Evolutionary conservation across 64 coral and sea anemone genomes (phyloP).

Genomic region (Porites australiensis): DNA sequence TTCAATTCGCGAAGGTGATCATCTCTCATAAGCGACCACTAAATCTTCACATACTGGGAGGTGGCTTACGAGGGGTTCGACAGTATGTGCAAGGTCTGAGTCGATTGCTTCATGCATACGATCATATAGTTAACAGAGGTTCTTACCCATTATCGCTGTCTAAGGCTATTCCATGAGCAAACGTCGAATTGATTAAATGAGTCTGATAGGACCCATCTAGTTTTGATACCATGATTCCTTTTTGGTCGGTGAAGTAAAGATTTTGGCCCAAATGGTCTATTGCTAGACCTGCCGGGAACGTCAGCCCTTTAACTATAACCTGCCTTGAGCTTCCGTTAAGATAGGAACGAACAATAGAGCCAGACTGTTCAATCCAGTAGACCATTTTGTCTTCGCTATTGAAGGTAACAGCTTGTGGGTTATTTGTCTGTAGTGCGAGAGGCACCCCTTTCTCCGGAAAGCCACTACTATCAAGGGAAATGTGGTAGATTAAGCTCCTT

Average conservation of each 20-base stretch:
- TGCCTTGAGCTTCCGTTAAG: constrained; percentile 47
- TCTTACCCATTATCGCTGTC: constrained; percentile 36
- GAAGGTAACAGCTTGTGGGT: neutral
- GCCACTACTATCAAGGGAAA: neutral
- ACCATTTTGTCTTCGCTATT: neutral
- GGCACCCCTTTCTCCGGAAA: neutral
- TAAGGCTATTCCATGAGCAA: constrained; percentile 19
- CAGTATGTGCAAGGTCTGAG: no score
- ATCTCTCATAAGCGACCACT: no score
- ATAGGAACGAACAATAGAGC: constrained; percentile 26
- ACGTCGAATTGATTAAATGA: neutral
- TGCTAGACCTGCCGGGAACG: constrained; percentile 3
- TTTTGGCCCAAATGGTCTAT: constrained; percentile 46
- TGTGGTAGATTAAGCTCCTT: neutral
- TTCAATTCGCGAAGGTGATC: no score
- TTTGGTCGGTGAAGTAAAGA: constrained; percentile 21
- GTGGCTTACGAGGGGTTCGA: no score
- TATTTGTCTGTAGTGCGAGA: neutral
- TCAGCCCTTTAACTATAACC: neutral
- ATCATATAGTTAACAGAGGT: neutral
- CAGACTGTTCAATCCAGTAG: constrained; percentile 53
- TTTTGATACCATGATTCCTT: constrained; percentile 35
- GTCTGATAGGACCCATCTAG: constrained; percentile 47
- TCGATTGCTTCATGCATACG: no score
- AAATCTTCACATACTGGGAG: no score